Evolutionary conservation across 1,140 invertebrate genomes (phyloP).

Genomic region (Pseudomyrmex dendroicus): DNA sequence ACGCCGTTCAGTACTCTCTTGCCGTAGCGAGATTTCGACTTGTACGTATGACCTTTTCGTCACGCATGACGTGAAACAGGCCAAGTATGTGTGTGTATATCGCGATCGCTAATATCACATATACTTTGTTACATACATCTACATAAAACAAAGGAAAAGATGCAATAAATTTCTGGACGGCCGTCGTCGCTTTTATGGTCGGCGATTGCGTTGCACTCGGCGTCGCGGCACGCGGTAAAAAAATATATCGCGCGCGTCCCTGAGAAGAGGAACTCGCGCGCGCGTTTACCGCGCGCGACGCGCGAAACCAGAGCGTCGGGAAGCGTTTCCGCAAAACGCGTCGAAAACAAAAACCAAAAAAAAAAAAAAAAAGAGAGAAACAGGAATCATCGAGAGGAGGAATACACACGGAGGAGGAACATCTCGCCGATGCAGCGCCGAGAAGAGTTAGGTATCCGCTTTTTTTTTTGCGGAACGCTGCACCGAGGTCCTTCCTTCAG

Average conservation of each 20-base stretch:
- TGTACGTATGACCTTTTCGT: constrained; percentile 35
- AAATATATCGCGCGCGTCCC: not conserved
- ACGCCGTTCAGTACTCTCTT: not conserved
- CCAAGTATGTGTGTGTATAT: constrained; percentile 32
- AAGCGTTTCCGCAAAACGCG: constrained; percentile 3
- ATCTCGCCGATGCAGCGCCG: not conserved
- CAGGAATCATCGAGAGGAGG: not conserved
- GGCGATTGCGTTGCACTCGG: constrained; percentile 4
- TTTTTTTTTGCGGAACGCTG: constrained; percentile 48
- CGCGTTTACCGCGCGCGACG: not conserved
- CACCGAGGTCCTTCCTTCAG: not conserved
- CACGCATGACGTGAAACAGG: constrained; percentile 39
- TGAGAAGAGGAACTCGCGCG: not conserved
- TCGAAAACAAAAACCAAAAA: not conserved
- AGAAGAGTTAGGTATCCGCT: not conserved
- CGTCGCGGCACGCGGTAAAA: not conserved
- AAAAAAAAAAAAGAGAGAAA: too few species aligned
- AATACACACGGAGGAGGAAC: not conserved
- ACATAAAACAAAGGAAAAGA: constrained; percentile 10
- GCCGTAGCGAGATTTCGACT: constrained; percentile 30
- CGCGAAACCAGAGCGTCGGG: constrained; percentile 19
- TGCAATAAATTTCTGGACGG: constrained; percentile 33
- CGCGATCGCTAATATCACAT: not conserved
- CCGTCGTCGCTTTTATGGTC: constrained; percentile 20
- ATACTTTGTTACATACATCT: too few species aligned